Evolutionary conservation across 2,797 vertebrate species (phyloP).

Genomic region (Anolis apletophallus): DNA sequence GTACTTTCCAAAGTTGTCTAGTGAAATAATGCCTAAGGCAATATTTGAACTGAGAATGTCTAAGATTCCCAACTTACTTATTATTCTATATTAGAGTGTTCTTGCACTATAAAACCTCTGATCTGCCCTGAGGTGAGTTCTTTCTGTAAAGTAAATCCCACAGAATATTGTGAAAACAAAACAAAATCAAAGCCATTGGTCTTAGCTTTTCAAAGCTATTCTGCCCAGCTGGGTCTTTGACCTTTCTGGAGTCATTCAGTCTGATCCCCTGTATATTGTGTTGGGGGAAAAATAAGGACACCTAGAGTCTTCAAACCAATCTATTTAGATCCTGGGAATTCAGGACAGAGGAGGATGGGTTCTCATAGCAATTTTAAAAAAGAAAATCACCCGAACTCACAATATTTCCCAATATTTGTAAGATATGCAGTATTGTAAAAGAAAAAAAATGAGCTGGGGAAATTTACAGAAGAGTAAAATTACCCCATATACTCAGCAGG

Average conservation of each 20-base stretch:
- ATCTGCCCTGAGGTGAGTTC: neutral
- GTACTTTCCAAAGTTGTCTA: neutral
- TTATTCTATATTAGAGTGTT: neutral
- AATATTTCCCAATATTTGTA: neutral
- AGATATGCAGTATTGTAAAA: neutral
- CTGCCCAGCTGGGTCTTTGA: neutral
- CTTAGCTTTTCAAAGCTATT: conserved; percentile 1
- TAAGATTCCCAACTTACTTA: neutral
- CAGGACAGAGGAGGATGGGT: too few relatives aligned
- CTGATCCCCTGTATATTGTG: neutral
- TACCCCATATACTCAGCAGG: too few relatives aligned
- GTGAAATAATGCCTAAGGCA: neutral
- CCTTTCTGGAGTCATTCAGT: neutral
- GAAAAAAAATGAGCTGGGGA: neutral
- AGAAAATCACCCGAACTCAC: neutral
- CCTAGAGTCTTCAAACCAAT: neutral
- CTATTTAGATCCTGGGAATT: neutral
- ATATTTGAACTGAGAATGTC: neutral
- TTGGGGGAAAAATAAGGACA: neutral
- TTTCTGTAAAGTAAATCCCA: conserved; percentile 10
- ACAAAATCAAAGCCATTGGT: neutral
- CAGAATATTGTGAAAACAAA: conserved; percentile 21
- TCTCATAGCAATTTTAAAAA: neutral
- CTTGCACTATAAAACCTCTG: neutral
- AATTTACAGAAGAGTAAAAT: neutral